These are phyloP conservation scores for Channa argus DNA, from an alignment of 2,113 vertebrate genomes.

Conservation along the genomic window DNA sequence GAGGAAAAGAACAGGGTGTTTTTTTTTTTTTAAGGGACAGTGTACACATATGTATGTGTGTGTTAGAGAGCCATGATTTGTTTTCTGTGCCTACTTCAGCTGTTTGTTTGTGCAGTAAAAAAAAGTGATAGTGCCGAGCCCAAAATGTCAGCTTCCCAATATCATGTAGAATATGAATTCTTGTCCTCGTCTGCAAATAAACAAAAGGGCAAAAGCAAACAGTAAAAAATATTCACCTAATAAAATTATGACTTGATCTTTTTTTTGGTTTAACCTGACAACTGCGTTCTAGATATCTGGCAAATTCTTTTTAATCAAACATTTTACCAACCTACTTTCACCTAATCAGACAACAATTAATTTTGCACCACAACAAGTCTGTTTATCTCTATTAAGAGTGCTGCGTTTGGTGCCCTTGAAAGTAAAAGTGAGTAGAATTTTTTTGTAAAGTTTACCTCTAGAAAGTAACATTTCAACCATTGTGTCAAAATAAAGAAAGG, in stretches of 20 bases:
- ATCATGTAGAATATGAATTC: slow-evolving; percentile 29
- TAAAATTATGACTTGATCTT: background rate
- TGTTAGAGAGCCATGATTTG: slow-evolving; percentile 20
- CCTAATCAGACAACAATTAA: background rate
- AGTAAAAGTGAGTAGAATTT: too few relatives aligned
- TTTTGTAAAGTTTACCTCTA: slow-evolving; percentile 7
- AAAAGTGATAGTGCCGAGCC: slow-evolving; percentile 21
- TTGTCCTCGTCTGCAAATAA: slow-evolving; percentile 4
- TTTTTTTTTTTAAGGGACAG: background rate
- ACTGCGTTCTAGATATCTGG: background rate
- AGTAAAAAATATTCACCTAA: background rate
- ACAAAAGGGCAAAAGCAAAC: background rate
- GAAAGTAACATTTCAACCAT: background rate
- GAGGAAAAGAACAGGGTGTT: background rate
- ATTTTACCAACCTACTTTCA: background rate
- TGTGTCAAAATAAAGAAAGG: background rate
- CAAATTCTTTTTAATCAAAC: background rate
- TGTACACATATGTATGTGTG: background rate
- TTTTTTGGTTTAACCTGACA: background rate
- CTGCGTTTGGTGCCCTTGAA: background rate
- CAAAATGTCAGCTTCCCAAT: slow-evolving; percentile 13
- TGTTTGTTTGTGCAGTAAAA: slow-evolving; percentile 42
- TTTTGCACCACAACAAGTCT: background rate
- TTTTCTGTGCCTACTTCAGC: slow-evolving; percentile 28
- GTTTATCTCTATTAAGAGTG: background rate